Evolutionary conservation across 2,888 invertebrate genomes (phyloP).

Genomic region (Acanthoscelides obtectus): DNA sequence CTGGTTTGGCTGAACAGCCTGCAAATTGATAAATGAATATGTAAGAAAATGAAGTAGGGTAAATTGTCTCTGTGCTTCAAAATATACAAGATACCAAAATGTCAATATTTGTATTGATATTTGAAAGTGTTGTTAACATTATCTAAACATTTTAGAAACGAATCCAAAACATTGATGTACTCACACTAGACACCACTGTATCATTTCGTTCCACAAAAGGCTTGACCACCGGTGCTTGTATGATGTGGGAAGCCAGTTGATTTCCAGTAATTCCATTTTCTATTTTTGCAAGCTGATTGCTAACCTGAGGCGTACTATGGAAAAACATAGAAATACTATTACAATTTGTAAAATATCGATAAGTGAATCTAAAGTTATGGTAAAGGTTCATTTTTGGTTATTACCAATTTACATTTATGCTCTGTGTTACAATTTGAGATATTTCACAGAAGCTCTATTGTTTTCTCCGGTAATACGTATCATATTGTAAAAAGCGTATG

Average conservation of each 20-base stretch:
- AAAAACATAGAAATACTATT: slow-evolving; percentile 5
- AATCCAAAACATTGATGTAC: too few species aligned
- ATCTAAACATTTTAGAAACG: too few species aligned
- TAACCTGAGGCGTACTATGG: slow-evolving; percentile 17
- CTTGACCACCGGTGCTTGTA: slow-evolving; percentile 6
- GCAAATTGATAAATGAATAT: not conserved
- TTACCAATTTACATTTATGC: not conserved
- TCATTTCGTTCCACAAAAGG: slow-evolving; percentile 5
- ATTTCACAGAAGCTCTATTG: not conserved
- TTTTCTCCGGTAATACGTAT: too few species aligned
- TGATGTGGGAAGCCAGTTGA: not conserved
- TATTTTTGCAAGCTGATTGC: slow-evolving; percentile 3
- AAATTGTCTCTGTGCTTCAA: too few species aligned
- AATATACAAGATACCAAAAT: too few species aligned
- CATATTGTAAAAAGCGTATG: too few species aligned
- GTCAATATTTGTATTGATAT: too few species aligned
- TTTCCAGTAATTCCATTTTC: slow-evolving; percentile 7
- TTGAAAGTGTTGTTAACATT: too few species aligned
- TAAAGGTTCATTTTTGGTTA: too few species aligned
- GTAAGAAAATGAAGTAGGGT: too few species aligned
- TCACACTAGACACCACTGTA: slow-evolving; percentile 5
- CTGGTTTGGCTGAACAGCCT: slow-evolving; percentile 11
- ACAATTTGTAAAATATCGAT: too few species aligned
- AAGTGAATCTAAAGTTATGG: too few species aligned
- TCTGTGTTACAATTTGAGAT: not conserved